Percentiles rank a stretch among this genome's conserved stretches.
Evolutionary conservation across 2,113 vertebrate genomes (phyloP).

Genomic region (Rhipidura dahli): DNA sequence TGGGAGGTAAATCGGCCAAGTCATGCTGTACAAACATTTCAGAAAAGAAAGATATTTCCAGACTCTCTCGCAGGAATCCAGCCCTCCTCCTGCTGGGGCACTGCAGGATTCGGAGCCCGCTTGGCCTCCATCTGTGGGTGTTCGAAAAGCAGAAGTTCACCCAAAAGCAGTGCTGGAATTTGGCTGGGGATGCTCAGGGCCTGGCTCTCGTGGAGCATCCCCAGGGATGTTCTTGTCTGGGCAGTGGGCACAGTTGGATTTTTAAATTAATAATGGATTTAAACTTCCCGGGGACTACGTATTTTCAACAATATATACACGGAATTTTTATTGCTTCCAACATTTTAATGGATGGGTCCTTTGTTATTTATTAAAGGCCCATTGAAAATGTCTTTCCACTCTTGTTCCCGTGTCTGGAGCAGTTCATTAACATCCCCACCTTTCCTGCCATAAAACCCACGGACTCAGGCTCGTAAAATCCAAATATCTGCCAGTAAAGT

Average conservation of each 20-base stretch:
- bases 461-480: not conserved
- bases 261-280: not conserved
- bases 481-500: not conserved
- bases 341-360: not conserved
- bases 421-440: constrained; percentile 27
- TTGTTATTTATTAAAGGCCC: constrained; percentile 12
- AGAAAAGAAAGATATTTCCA: constrained; percentile 50
- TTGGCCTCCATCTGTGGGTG: rapidly evolving
- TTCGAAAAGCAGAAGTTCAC: not conserved
- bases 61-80: constrained; percentile 42
- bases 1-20: constrained; percentile 61
- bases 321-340: not conserved
- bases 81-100: not conserved
- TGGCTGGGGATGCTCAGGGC: not conserved
- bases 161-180: rapidly evolving
- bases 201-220: not conserved
- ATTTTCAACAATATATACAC: not conserved
- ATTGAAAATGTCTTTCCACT: not conserved
- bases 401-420: not conserved
- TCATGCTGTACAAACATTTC: constrained; percentile 56
- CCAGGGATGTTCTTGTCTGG: not conserved
- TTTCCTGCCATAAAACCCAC: constrained; percentile 1
- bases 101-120: not conserved
- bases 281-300: not conserved
- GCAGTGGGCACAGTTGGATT: not conserved